Evolutionary conservation across 2,113 vertebrate species (phyloP), one percentile per base, ranked within the genome.

Genomic region (Colinus virginianus): DNA sequence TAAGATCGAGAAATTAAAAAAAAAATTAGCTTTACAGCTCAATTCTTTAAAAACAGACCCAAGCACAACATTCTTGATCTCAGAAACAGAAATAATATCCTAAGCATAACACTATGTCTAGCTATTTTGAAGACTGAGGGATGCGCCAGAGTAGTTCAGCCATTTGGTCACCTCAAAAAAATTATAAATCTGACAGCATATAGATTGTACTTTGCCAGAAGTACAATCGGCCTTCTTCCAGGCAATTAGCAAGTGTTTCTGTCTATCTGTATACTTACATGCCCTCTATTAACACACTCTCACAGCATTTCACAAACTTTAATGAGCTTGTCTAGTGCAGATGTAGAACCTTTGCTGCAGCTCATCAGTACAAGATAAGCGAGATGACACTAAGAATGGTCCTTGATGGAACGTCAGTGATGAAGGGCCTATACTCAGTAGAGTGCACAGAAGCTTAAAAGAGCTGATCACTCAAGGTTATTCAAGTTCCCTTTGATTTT

Each of bases 291-390:
- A 95, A 18, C 75, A 79, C 63, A 85, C 17, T 69, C 40, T 59
- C 80, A 70, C 34, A 90, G 51, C 43, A 84, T 70, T 93, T 81
- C 32, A 68, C 34, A 77, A 53, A 82, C 26, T 87, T 87, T 90
- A 96, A 90, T 92, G 78, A 92, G 74, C 59, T 77, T 84, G 45
- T 93, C 55, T 79, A 67, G 82, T 55, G 51, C 22, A 85, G 74
- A n/a, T 58, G 28, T 66, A 87, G 63, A 87, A 77, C 11, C 32
- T 46, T 22, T 53, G 32, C 15, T 66, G 14, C 21, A 30, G 84
- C 58, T 76, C 40, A 46, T 79, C 53, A 84, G 42, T 42, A 28
- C 42, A 74, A 77, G 55, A n/a, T 46, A 69, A 84, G 21, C 1
- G 1, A 84, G n/a, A 15, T 83, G 51, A 89, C 19, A 5, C 17